A percentile compares a stretch with the other conserved stretches of the same genome.
phyloP scores from a whole-genome alignment of 2,888 invertebrate species.

The Carcina quercana region DNA sequence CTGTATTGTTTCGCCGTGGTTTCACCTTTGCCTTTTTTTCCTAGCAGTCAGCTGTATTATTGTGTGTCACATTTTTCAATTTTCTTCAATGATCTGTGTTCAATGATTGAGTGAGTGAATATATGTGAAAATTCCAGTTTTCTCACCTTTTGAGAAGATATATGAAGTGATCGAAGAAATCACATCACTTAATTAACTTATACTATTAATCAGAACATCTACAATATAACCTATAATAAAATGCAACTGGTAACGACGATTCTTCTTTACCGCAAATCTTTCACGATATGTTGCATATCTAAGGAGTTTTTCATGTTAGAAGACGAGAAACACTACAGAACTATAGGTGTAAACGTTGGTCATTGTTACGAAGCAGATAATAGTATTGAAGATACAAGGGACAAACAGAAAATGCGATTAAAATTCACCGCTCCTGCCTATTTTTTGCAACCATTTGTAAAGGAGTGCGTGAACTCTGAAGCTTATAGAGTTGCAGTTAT shows the following conservation, averaged over 20 bases:
- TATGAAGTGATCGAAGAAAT: no score
- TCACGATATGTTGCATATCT: conserved; percentile 42
- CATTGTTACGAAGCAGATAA: conserved; percentile 27
- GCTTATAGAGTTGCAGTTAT: conserved; percentile 46
- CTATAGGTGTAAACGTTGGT: conserved; percentile 36
- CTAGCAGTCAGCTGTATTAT: no score
- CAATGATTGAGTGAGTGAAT: no score
- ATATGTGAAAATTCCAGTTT: no score
- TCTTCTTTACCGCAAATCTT: conserved; percentile 40
- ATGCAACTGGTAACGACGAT: conserved; percentile 51
- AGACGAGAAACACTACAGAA: conserved; percentile 32
- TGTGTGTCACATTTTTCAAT: no score
- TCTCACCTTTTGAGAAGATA: no score
- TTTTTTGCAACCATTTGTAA: conserved; percentile 51
- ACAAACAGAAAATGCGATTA: conserved; percentile 23
- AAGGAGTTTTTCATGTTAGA: conserved; percentile 38
- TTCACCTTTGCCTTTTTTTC: no score
- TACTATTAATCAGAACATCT: neutral
- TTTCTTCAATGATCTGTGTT: no score
- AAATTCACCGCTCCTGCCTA: conserved; percentile 36
- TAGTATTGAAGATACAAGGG: conserved; percentile 20
- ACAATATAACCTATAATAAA: conserved; percentile 4
- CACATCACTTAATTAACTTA: no score
- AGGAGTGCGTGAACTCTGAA: conserved; percentile 43
- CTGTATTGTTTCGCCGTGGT: no score